Base-by-base conservation (phyloP, 2,797 vertebrate species). In the Alfaro cultratus region DNA sequence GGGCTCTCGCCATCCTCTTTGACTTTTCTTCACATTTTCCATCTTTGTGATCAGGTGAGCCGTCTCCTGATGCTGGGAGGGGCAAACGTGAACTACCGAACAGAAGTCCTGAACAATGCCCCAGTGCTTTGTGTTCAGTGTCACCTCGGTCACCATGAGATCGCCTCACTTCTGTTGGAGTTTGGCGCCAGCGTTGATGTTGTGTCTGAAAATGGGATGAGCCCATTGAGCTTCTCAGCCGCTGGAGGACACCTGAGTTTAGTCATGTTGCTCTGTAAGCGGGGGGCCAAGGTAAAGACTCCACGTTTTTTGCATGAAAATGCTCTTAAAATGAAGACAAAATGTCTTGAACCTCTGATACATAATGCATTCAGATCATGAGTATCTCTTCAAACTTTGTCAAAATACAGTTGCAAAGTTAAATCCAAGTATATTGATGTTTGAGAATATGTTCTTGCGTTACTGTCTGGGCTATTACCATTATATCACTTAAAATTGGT, bases 71-170 rank as follows among this genome's bases (percentile, higher is more conserved):
- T 99, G 95, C 91, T 98, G 85, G 97, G 96, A 51, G 99, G 99
- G 11, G 98, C 98, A 13, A 99, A 98, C 5, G 97, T 98, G 78
- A 99, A 99, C 93, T 99, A 99, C 80, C 97, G 97, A 74, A 99
- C 99, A 0, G 99, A 99, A 91, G 98, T 98, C 74, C 93, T 99
- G 89, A 99, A 97, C 92, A 99, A 98, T 5, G 97, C 98, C 2
- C 98, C 99, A 0, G 96, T 99, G 87, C 95, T 99, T 12, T 99
- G 98, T 6, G 97, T 99, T 77, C 98, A 99, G 92, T 96, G 97
- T 0, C 98, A 99, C 93, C 97, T 99, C 0, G 98, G 98, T 5
- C 98, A 99, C 9, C 97, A 97, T 91, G 99, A 99, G 89, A 96
- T 99, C 75, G 96, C 97, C 71, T 94, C 95, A 55, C 95, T 99